Percentiles rank a stretch among this genome's conserved stretches.
phyloP scores from a whole-genome alignment of 2,797 vertebrate genomes.

The Heteromormyrus szaboi region DNA sequence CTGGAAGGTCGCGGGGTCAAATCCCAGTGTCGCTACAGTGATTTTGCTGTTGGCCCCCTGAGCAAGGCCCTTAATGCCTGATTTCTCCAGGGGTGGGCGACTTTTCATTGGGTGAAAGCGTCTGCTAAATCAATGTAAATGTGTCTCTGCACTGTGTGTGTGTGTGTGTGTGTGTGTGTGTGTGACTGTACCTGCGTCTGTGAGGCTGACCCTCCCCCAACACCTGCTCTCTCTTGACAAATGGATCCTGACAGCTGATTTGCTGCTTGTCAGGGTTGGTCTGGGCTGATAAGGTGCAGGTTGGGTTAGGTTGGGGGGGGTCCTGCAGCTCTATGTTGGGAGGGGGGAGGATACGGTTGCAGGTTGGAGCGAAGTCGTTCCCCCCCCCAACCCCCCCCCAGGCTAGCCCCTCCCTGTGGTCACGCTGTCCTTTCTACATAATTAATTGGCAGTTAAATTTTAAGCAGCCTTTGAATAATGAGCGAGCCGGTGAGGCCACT shows the following conservation, averaged over 20 bases:
- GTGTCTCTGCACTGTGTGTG: not conserved
- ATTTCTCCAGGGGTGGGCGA: too few species aligned
- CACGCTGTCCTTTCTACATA: not conserved
- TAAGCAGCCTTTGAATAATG: not conserved
- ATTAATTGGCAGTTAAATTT: not conserved
- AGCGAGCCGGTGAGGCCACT: not conserved
- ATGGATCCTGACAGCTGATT: slow-evolving; percentile 66
- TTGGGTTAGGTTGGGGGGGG: slow-evolving; percentile 27
- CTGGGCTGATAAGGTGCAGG: slow-evolving; percentile 39
- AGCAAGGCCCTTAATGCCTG: not conserved
- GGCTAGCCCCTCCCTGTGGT: not conserved
- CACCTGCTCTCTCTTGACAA: slow-evolving; percentile 47
- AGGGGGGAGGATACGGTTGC: slow-evolving; percentile 17
- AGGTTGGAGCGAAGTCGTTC: not conserved
- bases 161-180: not conserved
- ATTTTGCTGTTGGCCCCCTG: not conserved
- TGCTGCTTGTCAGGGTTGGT: slow-evolving; percentile 66
- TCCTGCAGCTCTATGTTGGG: not conserved
- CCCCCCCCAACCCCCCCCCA: not conserved
- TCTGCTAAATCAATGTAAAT: not conserved
- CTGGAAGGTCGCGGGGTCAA: not conserved
- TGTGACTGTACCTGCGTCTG: not conserved
- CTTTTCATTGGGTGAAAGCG: not conserved
- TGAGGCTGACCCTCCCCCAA: not conserved
- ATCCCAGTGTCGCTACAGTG: not conserved